A percentile compares a stretch with the other conserved stretches of the same genome.
phyloP scores from a whole-genome alignment of 2,888 invertebrate species.

The Dicycla oo region DNA sequence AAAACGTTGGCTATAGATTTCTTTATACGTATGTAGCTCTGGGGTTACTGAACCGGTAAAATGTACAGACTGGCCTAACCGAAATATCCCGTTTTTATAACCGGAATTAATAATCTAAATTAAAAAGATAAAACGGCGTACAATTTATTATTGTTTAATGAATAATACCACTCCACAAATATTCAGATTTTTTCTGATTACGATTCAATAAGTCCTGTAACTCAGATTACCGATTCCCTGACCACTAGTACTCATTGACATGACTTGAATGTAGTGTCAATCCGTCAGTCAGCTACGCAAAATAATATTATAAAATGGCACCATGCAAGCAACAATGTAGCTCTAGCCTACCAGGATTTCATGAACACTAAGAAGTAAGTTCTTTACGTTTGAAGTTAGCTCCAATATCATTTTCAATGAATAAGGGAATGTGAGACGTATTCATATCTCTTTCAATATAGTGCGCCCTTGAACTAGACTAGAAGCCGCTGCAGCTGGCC shows the following conservation, averaged over 20 bases:
- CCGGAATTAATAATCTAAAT: background rate
- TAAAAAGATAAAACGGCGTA: background rate
- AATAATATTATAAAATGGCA: constrained; percentile 1
- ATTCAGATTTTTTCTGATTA: background rate
- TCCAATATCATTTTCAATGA: background rate
- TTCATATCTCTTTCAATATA: constrained; percentile 30
- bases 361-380: constrained; percentile 5
- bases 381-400: background rate
- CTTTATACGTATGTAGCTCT: no score
- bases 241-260: background rate
- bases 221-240: background rate
- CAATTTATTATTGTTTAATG: background rate
- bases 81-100: background rate
- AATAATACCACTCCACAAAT: background rate
- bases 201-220: background rate
- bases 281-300: background rate
- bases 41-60: no score
- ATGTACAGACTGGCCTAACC: no score
- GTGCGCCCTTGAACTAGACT: background rate
- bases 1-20: background rate
- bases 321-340: constrained; percentile 19
- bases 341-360: constrained; percentile 23
- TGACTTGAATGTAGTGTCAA: background rate
- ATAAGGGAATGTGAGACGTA: background rate
- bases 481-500: background rate